These are phyloP conservation scores for Salvator merianae DNA, from an alignment of 2,113 vertebrate species.

Conservation along the genomic window DNA sequence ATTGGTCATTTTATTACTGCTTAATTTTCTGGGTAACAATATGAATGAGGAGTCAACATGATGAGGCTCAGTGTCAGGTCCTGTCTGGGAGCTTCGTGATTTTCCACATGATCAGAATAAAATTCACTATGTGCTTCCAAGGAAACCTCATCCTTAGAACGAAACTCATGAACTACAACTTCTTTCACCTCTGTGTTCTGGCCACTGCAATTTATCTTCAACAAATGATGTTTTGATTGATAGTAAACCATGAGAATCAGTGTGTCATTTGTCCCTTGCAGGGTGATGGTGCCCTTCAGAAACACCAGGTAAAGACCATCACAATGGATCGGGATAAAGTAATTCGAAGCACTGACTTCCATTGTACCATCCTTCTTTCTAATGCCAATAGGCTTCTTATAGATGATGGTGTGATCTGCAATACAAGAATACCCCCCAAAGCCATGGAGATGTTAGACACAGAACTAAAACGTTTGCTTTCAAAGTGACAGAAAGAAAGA, in stretches of 20 bases:
- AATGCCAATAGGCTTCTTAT: neutral
- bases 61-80: slow-evolving; percentile 16
- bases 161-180: neutral
- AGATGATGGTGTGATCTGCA: neutral
- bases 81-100: neutral
- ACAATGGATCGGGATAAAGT: slow-evolving; percentile 18
- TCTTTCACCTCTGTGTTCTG: neutral
- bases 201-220: neutral
- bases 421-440: slow-evolving; percentile 13
- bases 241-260: neutral
- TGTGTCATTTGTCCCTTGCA: neutral
- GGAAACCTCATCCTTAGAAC: neutral
- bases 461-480: neutral
- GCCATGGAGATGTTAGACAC: neutral
- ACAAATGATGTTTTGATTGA: neutral
- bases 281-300: neutral
- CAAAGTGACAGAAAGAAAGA: no score
- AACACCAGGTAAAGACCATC: slow-evolving; percentile 17
- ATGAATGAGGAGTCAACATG: slow-evolving; percentile 29
- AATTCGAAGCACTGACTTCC: neutral
- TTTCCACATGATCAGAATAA: neutral
- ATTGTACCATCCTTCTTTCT: slow-evolving; percentile 10
- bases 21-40: slow-evolving; percentile 6
- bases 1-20: neutral
- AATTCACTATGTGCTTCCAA: neutral